A percentile compares a stretch with the other conserved stretches of the same genome.
These are phyloP conservation scores for Drosophila peninsularis DNA, from an alignment of 2,888 invertebrate species.

Conservation along the genomic window DNA sequence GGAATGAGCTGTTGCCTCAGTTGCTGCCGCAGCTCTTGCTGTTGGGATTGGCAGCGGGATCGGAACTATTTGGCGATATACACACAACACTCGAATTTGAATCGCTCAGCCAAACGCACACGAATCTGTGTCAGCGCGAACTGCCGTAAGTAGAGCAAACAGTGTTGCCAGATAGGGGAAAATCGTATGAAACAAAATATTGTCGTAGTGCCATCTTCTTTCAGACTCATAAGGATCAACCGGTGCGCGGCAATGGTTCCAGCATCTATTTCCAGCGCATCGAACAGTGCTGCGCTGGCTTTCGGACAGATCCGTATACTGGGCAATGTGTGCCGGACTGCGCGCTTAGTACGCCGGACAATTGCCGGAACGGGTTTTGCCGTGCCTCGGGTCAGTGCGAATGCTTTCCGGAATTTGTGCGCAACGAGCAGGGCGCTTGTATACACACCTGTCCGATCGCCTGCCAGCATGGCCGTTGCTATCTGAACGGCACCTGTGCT, in stretches of 20 bases:
- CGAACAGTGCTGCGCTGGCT: conserved; percentile 90
- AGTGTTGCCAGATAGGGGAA: background rate
- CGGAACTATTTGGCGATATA: conserved; percentile 61
- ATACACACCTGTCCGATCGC: conserved; percentile 89
- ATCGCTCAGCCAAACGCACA: conserved; percentile 55
- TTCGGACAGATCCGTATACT: conserved; percentile 86
- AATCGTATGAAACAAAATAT: background rate
- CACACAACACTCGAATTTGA: conserved; percentile 47
- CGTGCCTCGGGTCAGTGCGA: conserved; percentile 82
- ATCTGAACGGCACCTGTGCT: conserved; percentile 87
- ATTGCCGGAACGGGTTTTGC: conserved; percentile 86
- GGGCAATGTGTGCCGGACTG: conserved; percentile 85
- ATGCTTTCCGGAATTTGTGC: conserved; percentile 82
- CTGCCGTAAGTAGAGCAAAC: conserved; percentile 78
- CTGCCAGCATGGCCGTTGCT: conserved; percentile 88
- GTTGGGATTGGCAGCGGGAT: background rate
- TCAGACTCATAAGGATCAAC: conserved; percentile 70
- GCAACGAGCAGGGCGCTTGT: conserved; percentile 85
- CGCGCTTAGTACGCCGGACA: conserved; percentile 75
- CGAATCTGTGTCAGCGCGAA: conserved; percentile 73
- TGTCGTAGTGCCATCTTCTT: conserved; percentile 74
- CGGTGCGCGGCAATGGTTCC: conserved; percentile 84
- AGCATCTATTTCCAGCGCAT: conserved; percentile 86
- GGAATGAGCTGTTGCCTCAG: background rate
- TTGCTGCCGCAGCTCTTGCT: conserved; percentile 2